A percentile compares a stretch with the other conserved stretches of the same genome.
phyloP scores from a whole-genome alignment of 2,888 invertebrate genomes.

The Theretra japonica region DNA sequence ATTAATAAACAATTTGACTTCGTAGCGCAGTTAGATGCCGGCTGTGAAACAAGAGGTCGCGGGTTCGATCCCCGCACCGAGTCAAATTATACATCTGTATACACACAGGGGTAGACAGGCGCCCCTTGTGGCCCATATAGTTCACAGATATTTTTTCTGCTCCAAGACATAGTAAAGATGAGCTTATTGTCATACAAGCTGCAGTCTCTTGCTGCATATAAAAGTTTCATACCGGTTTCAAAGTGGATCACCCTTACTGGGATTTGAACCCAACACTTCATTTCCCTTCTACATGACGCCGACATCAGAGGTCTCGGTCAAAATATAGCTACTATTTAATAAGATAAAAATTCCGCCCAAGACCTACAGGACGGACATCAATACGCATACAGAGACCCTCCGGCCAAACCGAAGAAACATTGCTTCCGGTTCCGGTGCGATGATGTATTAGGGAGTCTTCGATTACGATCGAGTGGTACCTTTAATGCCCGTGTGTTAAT shows the following conservation, averaged over 20 bases:
- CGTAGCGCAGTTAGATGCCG: neutral
- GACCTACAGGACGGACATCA: neutral
- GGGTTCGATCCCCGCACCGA: neutral
- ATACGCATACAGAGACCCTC: slow-evolving; percentile 6
- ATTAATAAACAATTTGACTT: neutral
- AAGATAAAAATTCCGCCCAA: neutral
- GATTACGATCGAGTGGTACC: slow-evolving; percentile 11
- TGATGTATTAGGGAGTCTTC: slow-evolving; percentile 23
- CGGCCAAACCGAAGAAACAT: slow-evolving; percentile 13
- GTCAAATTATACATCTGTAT: too few species aligned
- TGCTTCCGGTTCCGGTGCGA: slow-evolving; percentile 19
- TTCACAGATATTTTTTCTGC: too few species aligned
- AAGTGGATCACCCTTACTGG: too few species aligned
- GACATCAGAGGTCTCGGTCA: neutral
- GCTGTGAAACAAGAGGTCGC: neutral
- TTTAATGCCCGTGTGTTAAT: neutral
- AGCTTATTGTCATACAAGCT: neutral
- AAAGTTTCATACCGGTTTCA: too few species aligned
- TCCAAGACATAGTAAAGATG: too few species aligned
- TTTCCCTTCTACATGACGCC: neutral
- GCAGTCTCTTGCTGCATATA: neutral
- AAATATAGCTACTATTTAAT: too few species aligned
- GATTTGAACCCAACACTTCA: neutral
- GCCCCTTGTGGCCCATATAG: too few species aligned
- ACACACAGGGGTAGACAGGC: too few species aligned